phyloP scores from a whole-genome alignment of 1,140 invertebrate species.

The Alviniconcha marisindica region DNA sequence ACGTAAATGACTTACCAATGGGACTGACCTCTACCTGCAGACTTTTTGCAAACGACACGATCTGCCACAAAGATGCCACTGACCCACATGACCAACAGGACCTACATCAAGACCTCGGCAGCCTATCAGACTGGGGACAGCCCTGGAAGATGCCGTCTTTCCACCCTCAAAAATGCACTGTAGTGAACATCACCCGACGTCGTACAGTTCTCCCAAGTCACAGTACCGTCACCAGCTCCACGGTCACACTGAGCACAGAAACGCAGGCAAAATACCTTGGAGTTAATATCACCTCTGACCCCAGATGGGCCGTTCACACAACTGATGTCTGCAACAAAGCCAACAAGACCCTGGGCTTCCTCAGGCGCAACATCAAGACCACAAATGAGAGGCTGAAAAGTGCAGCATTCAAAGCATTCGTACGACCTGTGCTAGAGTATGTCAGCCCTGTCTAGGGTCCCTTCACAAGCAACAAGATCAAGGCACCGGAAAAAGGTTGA shows the following conservation, averaged over 20 bases:
- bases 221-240: neutral
- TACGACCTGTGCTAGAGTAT: neutral
- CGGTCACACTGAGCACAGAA: neutral
- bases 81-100: neutral
- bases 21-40: neutral
- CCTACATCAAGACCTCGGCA: neutral
- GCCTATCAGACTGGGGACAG: neutral
- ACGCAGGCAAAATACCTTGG: neutral
- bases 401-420: neutral
- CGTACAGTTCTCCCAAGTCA: neutral
- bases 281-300: neutral
- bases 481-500: neutral
- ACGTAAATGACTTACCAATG: neutral
- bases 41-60: neutral
- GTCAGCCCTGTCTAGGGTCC: neutral
- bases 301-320: neutral
- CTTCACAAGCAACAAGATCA: neutral
- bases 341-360: neutral
- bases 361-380: neutral
- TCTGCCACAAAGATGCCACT: neutral
- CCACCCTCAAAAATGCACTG: neutral
- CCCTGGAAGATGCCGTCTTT: neutral
- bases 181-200: neutral
- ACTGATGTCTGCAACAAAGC: neutral
- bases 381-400: neutral